Base-by-base conservation (phyloP, 2,113 vertebrate genomes). In the Phylloscopus whistleri region DNA sequence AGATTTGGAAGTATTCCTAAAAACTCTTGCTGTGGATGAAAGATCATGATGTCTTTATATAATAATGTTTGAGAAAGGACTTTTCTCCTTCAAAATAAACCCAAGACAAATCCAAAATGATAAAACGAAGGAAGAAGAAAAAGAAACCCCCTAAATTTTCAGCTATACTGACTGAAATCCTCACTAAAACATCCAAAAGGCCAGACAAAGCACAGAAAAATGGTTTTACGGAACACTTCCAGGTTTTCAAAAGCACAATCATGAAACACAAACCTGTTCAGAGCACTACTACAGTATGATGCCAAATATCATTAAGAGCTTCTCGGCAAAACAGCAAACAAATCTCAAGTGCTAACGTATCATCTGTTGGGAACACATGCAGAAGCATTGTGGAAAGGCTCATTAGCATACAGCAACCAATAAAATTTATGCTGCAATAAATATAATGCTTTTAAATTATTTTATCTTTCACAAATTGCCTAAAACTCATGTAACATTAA, bases 401-500 rank as follows among this genome's bases (percentile, higher is more conserved):
- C 72, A 94, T 96, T 91, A 96, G 69, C 88, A 95, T 95, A 89
- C 76, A 83, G 51, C 23, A 88, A 83, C 78, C 64, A 80, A 88
- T 91, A 91, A 95, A 93, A 95, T 94, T 82, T 62, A 95, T 79
- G 48, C 68, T 94, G 91, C 82, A 93, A 89, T 94, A 94, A 94
- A 85, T 86, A 76, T 78, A 95, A 95, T 94, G 93, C 62, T 91
- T 97, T 97, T 89, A 96, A 92, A 94, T 91, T 97, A 97, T 95
- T 95, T 91, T 94, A 48, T 95, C 53, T 55, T 96, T 91, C 96
- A 84, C 75, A 95, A 95, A 96, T 94, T 87, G 89, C 90, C 92
- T 89, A 77, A 95, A 95, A 95, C 59, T 89, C 96, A 80, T 79
- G 75, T 94, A 97, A 97, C 95, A 97, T 97, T 97, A 97, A 97